Evolutionary conservation across 2,797 vertebrate species (phyloP).

Genomic region (Phrynocephalus guinanensis): DNA sequence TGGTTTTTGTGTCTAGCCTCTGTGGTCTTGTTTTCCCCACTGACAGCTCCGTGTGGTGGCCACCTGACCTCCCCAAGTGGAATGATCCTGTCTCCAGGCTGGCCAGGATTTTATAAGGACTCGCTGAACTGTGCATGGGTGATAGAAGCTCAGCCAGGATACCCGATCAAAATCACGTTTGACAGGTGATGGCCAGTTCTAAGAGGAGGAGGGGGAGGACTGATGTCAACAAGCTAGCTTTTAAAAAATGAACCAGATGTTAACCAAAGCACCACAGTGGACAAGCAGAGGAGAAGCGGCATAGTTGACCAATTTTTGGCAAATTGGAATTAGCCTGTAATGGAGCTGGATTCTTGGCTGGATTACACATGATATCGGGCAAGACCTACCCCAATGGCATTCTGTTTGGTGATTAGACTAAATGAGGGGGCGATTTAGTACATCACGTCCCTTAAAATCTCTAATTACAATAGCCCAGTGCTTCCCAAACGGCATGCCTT

Average conservation of each 20-base stretch:
- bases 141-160: slow-evolving; percentile 96
- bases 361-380: background rate
- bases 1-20: background rate
- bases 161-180: slow-evolving; percentile 99
- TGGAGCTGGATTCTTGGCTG: background rate
- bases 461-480: too few relatives aligned
- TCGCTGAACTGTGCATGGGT: slow-evolving; percentile 98
- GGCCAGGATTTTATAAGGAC: slow-evolving; percentile 99
- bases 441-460: too few relatives aligned
- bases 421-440: too few relatives aligned
- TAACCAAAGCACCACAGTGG: background rate
- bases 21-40: slow-evolving; percentile 19
- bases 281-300: too few relatives aligned
- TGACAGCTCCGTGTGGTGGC: slow-evolving; percentile 92
- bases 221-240: background rate
- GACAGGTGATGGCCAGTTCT: slow-evolving; percentile 86
- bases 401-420: too few relatives aligned
- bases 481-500: too few relatives aligned
- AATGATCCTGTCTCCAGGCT: slow-evolving; percentile 97
- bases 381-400: background rate
- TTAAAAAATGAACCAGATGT: background rate
- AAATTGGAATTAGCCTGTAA: background rate
- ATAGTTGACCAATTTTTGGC: background rate
- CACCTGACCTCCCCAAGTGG: slow-evolving; percentile 94
- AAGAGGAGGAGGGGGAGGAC: too few relatives aligned